phyloP scores from a whole-genome alignment of 1,140 invertebrate genomes.

The Drosophila murphyi region DNA sequence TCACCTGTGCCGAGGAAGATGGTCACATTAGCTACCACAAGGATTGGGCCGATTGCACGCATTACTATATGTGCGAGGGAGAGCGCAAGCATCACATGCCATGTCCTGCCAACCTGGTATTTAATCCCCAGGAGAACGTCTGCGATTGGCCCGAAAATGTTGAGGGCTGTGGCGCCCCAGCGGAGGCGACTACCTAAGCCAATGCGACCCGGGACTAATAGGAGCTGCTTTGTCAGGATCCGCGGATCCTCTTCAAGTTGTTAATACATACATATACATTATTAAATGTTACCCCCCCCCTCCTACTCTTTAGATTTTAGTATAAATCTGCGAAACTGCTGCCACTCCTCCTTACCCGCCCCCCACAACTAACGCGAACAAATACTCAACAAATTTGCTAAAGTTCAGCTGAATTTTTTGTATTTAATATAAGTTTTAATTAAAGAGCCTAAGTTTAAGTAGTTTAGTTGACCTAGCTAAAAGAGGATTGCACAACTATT shows the following conservation, averaged over 20 bases:
- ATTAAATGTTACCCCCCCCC: constrained; percentile 43
- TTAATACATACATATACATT: constrained; percentile 62
- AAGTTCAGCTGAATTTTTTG: constrained; percentile 70
- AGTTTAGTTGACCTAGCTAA: constrained; percentile 80
- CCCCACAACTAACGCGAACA: constrained; percentile 55
- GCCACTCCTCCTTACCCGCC: constrained; percentile 8
- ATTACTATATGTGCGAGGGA: constrained; percentile 98
- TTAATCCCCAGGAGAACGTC: constrained; percentile 96
- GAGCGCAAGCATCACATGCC: constrained; percentile 98
- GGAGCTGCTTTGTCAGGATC: not conserved
- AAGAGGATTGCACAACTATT: constrained; percentile 53
- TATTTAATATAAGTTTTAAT: constrained; percentile 66
- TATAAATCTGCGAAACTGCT: constrained; percentile 59
- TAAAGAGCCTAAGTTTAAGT: constrained; percentile 64
- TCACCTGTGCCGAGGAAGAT: constrained; percentile 95
- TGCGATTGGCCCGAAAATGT: constrained; percentile 99
- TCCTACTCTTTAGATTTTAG: constrained; percentile 49
- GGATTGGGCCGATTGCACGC: constrained; percentile 95
- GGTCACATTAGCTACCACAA: constrained; percentile 96
- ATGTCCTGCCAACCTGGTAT: constrained; percentile 96
- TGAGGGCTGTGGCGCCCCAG: constrained; percentile 93
- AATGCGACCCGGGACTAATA: not conserved
- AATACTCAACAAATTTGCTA: constrained; percentile 70
- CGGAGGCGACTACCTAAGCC: constrained; percentile 88
- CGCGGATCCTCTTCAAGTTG: constrained; percentile 41